These are phyloP conservation scores for Plebejus argus DNA, from an alignment of 2,888 invertebrate genomes.

Conservation along the genomic window DNA sequence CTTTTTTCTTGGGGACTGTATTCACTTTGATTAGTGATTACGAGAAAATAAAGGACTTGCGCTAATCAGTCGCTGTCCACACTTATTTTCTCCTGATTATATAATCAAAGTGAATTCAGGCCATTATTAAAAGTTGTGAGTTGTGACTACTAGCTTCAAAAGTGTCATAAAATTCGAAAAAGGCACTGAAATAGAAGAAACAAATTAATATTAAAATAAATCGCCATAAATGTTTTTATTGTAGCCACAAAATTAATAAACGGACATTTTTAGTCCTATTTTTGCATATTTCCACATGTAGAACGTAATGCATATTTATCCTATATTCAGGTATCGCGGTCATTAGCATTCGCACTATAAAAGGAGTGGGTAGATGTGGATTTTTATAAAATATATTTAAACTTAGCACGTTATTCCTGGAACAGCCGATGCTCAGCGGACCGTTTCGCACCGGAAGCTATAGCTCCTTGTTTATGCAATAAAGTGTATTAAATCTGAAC, in stretches of 20 bases:
- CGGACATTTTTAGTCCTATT: no score
- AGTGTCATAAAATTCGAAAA: no score
- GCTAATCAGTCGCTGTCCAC: no score
- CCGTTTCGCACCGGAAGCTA: not conserved
- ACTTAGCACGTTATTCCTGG: not conserved
- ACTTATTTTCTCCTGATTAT: no score
- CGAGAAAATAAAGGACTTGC: no score
- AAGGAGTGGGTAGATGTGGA: not conserved
- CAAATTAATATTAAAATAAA: no score
- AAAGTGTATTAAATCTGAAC: constrained; percentile 10
- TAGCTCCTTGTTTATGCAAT: constrained; percentile 15
- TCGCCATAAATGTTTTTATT: not conserved
- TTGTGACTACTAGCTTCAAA: no score
- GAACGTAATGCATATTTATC: not conserved
- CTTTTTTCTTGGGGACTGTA: no score
- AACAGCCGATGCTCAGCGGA: constrained; percentile 5
- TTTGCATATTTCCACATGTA: not conserved
- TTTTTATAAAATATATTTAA: constrained; percentile 10
- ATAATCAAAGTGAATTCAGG: no score
- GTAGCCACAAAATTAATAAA: not conserved
- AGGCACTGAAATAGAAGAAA: no score
- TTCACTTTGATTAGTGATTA: no score
- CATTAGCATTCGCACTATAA: not conserved
- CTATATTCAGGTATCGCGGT: not conserved
- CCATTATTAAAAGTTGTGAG: no score